Evolutionary conservation across 2,113 vertebrate genomes (phyloP), one percentile per base, ranked within the genome.

Genomic region (Xenopus laevis): DNA sequence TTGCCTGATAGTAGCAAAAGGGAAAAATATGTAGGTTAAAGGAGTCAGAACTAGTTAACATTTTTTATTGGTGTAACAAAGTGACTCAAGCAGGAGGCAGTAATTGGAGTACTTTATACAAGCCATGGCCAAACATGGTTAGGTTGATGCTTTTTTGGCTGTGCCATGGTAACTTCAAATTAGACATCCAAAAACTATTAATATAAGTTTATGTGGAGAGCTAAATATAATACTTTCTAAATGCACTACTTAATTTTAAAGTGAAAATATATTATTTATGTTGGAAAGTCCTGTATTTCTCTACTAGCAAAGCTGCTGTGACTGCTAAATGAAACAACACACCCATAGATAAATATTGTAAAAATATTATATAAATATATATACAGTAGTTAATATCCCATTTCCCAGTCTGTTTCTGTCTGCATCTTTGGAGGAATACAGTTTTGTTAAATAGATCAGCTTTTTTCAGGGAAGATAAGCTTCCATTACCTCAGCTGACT

Each of bases 401-500:
- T 13, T n/a, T 55, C 12, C 13, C 2, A 16, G 53, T 55, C 7
- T 55, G 53, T n/a, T 16, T 55, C 17, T 50, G 47, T 50, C 47
- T 55, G 53, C 17, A 0, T 55, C 53, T 55, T 9, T n/a, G 73
- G 30, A 70, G 65, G 50, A 67, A 10, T 17, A 13, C 70, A 40
- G 13, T 53, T 76, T 75, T 76, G 59, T 52, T 80, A 18, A 72
- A 71, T 61, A 80, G 65, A 69, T 77, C 0, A 65, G 60, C 82
- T 75, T 79, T 67, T n/a, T 80, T 82, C 65, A 79, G 71, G 80
- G 77, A 80, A 81, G 77, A 69, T 79, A 78, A 86, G 79, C 74
- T 82, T 82, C 27, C 77, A 81, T 87, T 86, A 86, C 84, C 86
- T 87, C 83, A 83, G 30, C 81, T 87, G 86, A 86, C 83, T 83